phyloP scores from a whole-genome alignment of 2,113 vertebrate species.

The Dromaius novaehollandiae region DNA sequence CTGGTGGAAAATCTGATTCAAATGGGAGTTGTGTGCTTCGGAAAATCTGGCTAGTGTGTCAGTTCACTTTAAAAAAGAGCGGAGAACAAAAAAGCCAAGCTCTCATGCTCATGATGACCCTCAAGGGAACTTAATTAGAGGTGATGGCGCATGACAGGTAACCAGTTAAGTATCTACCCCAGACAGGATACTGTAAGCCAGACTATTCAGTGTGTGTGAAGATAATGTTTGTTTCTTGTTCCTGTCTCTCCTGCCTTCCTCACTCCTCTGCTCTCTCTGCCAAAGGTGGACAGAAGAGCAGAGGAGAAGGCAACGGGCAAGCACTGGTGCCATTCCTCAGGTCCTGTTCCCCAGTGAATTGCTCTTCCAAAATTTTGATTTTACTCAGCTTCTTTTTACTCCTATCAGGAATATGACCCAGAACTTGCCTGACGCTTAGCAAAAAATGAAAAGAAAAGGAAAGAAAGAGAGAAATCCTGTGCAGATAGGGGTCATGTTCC shows the following conservation, averaged over 20 bases:
- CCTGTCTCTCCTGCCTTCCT: background rate
- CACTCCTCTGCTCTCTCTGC: background rate
- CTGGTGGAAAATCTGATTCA: conserved; percentile 64
- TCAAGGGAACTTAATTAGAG: conserved; percentile 53
- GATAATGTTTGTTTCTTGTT: background rate
- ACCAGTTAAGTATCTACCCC: background rate
- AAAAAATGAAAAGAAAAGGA: background rate
- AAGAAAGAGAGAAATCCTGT: background rate
- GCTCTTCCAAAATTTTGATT: background rate
- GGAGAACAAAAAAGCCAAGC: conserved; percentile 14
- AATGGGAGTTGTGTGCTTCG: background rate
- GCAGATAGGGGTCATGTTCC: background rate
- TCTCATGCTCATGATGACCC: conserved; percentile 9
- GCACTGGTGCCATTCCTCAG: background rate
- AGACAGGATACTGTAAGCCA: conserved; percentile 3
- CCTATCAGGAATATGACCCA: background rate
- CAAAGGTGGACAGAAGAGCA: background rate
- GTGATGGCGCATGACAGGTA: background rate
- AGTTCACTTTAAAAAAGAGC: conserved; percentile 1
- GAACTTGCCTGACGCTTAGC: background rate
- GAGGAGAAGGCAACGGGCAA: background rate
- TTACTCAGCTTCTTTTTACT: background rate
- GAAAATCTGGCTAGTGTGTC: conserved; percentile 42
- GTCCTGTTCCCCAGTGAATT: background rate
- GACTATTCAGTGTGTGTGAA: background rate